Base-by-base conservation (phyloP, 1,140 invertebrate genomes). In the Acromyrmex charruanus region DNA sequence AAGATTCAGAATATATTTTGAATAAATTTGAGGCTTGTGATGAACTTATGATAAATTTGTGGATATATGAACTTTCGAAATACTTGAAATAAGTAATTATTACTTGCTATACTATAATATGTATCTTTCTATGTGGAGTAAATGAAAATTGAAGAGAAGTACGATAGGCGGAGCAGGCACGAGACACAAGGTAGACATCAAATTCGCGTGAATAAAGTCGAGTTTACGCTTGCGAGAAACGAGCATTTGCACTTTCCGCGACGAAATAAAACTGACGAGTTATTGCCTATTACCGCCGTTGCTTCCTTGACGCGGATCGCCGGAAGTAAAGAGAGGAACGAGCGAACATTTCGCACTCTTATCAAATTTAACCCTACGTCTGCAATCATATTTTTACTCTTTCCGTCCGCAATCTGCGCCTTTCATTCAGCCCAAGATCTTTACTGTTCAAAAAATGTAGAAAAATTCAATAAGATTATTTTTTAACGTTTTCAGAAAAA, bases 251-350 rank as follows among this genome's bases (percentile, higher is more conserved):
- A 72, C 66, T 72, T 14, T 72, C 35, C 25, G 39, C 25, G 68
- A 25, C 80, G 39, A 82, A 49, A 74, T 25, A 44, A 77, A 85
- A 44, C 75, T 51, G 51, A 77, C 51, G 51, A 85, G 63, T 85
- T 85, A 85, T 55, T 58, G 16, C 5, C 74, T 7, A n/a, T 44
- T 65, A 63, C 39, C 31, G 35, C 18, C 71, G 71, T 77, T 18
- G 35, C 35, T 68, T 28, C 35, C 28, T 49, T 10, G 82, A 85
- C 14, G 25, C 6, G 18, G 21, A 35, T 31, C 53, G 35, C 7
- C 35, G 53, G 44, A 82, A 61, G 53, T n/a, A n/a, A 59, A 0
- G 25, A 58, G 35, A 61, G 28, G n/a, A 31, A 59, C 31, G n/a
- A 25, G 49, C 51, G 9, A 35, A 31, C 31, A 16, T 75, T 74